These are phyloP conservation scores for Cervus canadensis DNA, from an alignment of 2,113 vertebrate genomes.

Conservation along the genomic window DNA sequence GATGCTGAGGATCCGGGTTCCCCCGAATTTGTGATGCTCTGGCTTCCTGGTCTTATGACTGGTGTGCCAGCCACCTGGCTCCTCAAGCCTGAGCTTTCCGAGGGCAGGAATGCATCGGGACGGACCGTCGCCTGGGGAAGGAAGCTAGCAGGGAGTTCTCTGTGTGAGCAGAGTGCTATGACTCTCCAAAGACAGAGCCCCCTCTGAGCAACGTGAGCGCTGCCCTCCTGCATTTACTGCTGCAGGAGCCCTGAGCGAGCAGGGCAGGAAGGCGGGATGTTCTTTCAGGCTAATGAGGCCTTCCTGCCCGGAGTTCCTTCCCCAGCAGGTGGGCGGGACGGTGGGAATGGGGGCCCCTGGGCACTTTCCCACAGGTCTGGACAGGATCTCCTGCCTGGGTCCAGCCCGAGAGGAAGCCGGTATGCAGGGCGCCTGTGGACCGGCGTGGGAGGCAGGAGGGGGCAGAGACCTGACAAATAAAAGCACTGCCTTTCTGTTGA, in stretches of 20 bases:
- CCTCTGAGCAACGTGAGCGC: constrained; percentile 41
- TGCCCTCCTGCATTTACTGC: constrained; percentile 48
- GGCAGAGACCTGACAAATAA: constrained; percentile 27
- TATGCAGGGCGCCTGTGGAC: constrained; percentile 72
- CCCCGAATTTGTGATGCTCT: neutral
- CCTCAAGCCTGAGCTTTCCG: neutral
- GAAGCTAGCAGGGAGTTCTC: constrained; percentile 47
- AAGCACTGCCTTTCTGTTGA: neutral
- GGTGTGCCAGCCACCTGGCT: neutral
- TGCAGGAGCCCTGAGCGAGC: constrained; percentile 68
- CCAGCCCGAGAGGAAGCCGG: constrained; percentile 79
- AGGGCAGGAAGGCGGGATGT: constrained; percentile 79
- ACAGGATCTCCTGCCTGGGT: constrained; percentile 81
- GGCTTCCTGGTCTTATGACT: constrained; percentile 31
- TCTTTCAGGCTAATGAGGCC: constrained; percentile 74
- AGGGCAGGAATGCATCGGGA: constrained; percentile 19
- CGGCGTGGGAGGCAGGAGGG: constrained; percentile 47
- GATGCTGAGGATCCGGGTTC: constrained; percentile 16
- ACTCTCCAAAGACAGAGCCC: constrained; percentile 68
- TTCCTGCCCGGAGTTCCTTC: constrained; percentile 88
- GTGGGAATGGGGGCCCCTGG: constrained; percentile 82
- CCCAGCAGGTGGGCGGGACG: constrained; percentile 78
- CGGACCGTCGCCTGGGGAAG: constrained; percentile 11
- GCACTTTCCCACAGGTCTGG: constrained; percentile 85
- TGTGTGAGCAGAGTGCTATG: constrained; percentile 63